Percentiles rank a stretch among this genome's conserved stretches.
These are phyloP conservation scores for Ferdinandea cuprea DNA, from an alignment of 2,888 invertebrate genomes.

Conservation along the genomic window DNA sequence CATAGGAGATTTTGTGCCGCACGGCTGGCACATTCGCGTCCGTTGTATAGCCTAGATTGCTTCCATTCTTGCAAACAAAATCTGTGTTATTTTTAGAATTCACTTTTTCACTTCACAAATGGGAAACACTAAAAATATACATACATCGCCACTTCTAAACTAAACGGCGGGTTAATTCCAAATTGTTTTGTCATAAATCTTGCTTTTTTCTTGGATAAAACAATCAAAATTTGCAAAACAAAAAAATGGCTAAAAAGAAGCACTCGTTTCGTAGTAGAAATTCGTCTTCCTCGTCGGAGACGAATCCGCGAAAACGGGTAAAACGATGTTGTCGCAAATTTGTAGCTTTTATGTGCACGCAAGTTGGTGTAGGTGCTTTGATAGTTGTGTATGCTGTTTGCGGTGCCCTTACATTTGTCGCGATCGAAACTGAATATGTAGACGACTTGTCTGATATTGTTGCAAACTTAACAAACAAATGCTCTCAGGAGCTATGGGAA, in stretches of 20 bases:
- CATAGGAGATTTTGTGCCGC: conserved; percentile 51
- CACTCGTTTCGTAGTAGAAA: conserved; percentile 86
- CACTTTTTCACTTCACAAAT: conserved; percentile 23
- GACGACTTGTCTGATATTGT: conserved; percentile 84
- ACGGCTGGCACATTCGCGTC: conserved; percentile 29
- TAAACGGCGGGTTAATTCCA: conserved; percentile 19
- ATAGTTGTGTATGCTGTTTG: conserved; percentile 94
- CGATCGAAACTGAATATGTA: conserved; percentile 87
- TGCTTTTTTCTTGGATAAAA: not conserved
- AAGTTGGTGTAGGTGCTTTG: conserved; percentile 94
- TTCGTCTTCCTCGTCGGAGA: conserved; percentile 87
- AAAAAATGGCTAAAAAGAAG: conserved; percentile 80
- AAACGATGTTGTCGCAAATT: conserved; percentile 94
- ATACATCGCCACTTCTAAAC: conserved; percentile 1
- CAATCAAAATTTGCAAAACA: conserved; percentile 15
- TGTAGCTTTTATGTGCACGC: conserved; percentile 96
- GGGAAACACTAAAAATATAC: conserved; percentile 43
- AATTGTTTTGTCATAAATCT: conserved; percentile 17
- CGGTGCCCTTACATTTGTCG: conserved; percentile 92
- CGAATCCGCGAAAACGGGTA: conserved; percentile 89
- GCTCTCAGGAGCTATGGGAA: conserved; percentile 88
- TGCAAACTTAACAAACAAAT: conserved; percentile 85
- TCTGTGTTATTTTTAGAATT: conserved; percentile 65
- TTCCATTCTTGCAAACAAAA: conserved; percentile 15
- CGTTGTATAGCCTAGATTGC: not conserved